Base-by-base conservation (phyloP, 2,888 invertebrate species). In the Hemicrepidius hirtus region DNA sequence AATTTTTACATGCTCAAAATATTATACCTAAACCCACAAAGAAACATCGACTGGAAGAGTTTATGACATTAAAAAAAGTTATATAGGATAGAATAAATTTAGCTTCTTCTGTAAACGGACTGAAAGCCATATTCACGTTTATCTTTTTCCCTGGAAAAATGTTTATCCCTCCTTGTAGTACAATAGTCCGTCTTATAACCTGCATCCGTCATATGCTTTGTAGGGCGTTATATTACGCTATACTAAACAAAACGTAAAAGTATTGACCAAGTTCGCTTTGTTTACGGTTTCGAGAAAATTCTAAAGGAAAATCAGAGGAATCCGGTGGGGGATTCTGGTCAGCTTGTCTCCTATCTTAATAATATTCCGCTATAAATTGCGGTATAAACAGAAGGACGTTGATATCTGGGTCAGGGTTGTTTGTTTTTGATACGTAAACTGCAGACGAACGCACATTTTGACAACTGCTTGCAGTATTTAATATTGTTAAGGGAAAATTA, bases 141-240 rank as follows among this genome's bases (percentile, higher is more conserved):
- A 46, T 46, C 46, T 20, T 7, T 18, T 13, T 46, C 46, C 18
- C 46, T 20, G 6, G 46, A 20, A 46, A 57, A 13, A 57, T 37
- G 16, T 24, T 57, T 57, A 9, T 20, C 7, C 53, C 55, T 16
- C 5, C 57, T 57, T n/a, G 18, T 20, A 57, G 28, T 35, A 57
- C 57, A 57, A 57, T 57, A 57, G 35, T 13, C 10, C 5, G 16
- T 37, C 57, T 12, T 18, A 57, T 35, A 57, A 60, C 24, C 60
- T 41, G 41, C 41, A 60, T 60, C 60, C 60, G 41, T 60, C 60
- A 60, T 60, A 60, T 24, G 60, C 40, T 60, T 60, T 60, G 60
- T 60, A 44, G 60, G 13, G 60, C 60, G 60, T 60, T 60, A 60
- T 60, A 60, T 41, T 60, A 60, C 60, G 60, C 60, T 60, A 60